Conservation (phyloP, 2,888 invertebrate species). For the Cryptocephalus moraei region DNA sequence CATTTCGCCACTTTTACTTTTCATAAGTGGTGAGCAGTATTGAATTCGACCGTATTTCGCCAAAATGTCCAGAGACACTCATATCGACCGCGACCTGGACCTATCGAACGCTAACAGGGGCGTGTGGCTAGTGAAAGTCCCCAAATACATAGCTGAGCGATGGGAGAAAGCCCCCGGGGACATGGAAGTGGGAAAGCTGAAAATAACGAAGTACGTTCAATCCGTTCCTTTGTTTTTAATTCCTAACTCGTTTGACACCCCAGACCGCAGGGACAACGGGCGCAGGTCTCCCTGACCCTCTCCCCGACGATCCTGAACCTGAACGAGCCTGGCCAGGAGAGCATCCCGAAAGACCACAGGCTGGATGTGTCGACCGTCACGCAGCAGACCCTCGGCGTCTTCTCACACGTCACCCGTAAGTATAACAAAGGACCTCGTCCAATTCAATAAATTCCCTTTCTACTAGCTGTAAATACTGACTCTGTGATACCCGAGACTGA, state of each 20-base stretch:
- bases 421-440: slow-evolving; percentile 14
- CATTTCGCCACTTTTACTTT: too few relatives aligned
- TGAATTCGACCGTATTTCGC: too few relatives aligned
- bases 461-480: slow-evolving; percentile 51
- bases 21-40: too few relatives aligned
- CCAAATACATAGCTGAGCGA: slow-evolving; percentile 90
- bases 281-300: slow-evolving; percentile 79
- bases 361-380: slow-evolving; percentile 86
- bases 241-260: slow-evolving; percentile 10
- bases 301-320: slow-evolving; percentile 72
- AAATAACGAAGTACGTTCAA: slow-evolving; percentile 60
- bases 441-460: not conserved
- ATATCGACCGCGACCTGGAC: slow-evolving; percentile 74
- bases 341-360: slow-evolving; percentile 84
- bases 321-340: slow-evolving; percentile 66
- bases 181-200: slow-evolving; percentile 87
- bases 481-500: slow-evolving; percentile 66
- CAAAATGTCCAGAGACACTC: slow-evolving; percentile 36
- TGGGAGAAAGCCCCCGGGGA: slow-evolving; percentile 91
- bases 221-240: not conserved
- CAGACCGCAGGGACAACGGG: slow-evolving; percentile 62
- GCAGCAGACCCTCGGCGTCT: slow-evolving; percentile 84
- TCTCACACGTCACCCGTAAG: slow-evolving; percentile 74
- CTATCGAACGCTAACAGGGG: slow-evolving; percentile 81
- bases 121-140: slow-evolving; percentile 94